Evolutionary conservation across 2,888 invertebrate genomes (phyloP).

Genomic region (Lithophane socia): DNA sequence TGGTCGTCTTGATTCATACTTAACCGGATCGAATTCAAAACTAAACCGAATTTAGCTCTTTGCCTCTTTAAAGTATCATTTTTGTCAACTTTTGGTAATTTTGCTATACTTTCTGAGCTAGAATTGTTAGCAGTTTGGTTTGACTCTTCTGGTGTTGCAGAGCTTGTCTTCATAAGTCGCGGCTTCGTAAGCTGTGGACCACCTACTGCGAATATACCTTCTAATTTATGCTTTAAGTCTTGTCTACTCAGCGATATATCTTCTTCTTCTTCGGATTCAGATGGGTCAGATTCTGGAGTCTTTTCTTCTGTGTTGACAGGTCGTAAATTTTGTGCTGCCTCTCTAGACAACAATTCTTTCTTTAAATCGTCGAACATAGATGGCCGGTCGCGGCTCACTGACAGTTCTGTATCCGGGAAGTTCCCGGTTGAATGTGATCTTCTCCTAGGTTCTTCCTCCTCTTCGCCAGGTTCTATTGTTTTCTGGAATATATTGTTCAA

Average conservation of each 20-base stretch:
- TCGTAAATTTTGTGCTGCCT: slow-evolving; percentile 75
- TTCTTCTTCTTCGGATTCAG: slow-evolving; percentile 71
- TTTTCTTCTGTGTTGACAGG: slow-evolving; percentile 73
- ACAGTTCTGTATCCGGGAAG: slow-evolving; percentile 73
- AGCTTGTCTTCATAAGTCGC: slow-evolving; percentile 82
- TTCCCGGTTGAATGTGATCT: slow-evolving; percentile 85
- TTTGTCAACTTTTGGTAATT: slow-evolving; percentile 83
- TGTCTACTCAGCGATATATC: slow-evolving; percentile 79
- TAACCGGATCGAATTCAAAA: slow-evolving; percentile 85
- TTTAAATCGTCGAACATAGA: slow-evolving; percentile 80
- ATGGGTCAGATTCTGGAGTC: slow-evolving; percentile 58
- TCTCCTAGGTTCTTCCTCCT: slow-evolving; percentile 75
- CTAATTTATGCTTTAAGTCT: slow-evolving; percentile 85
- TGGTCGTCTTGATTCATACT: slow-evolving; percentile 83
- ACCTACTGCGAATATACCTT: slow-evolving; percentile 82
- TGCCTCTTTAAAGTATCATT: slow-evolving; percentile 87
- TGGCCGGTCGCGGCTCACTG: slow-evolving; percentile 73
- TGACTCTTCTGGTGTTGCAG: slow-evolving; percentile 83
- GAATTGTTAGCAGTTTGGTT: slow-evolving; percentile 79
- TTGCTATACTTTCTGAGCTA: slow-evolving; percentile 81
- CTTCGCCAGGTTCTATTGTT: slow-evolving; percentile 76
- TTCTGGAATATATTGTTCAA: slow-evolving; percentile 83
- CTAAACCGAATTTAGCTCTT: slow-evolving; percentile 83
- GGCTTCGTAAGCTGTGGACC: slow-evolving; percentile 81
- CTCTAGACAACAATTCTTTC: slow-evolving; percentile 80